These are phyloP conservation scores for Cerastis rubricosa DNA, from an alignment of 2,888 invertebrate species.

Conservation along the genomic window DNA sequence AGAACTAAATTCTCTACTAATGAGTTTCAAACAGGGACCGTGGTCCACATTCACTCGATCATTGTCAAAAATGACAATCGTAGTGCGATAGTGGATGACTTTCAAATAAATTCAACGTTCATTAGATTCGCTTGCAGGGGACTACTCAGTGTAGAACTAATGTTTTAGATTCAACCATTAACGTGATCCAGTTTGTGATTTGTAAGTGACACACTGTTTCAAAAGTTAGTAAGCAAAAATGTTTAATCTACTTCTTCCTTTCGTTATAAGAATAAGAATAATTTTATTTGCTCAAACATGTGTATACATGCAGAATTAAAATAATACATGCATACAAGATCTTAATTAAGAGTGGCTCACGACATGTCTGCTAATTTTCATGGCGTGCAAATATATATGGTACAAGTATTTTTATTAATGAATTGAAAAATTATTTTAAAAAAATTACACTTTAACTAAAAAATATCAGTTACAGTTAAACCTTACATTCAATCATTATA, in stretches of 20 bases:
- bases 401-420: too few relatives aligned
- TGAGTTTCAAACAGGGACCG: constrained; percentile 57
- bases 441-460: too few relatives aligned
- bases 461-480: too few relatives aligned
- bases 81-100: constrained; percentile 76
- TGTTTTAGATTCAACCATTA: constrained; percentile 77
- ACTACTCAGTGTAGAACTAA: constrained; percentile 73
- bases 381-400: too few relatives aligned
- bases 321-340: too few relatives aligned
- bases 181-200: constrained; percentile 64
- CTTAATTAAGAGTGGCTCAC: too few relatives aligned
- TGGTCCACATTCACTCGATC: constrained; percentile 58
- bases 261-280: too few relatives aligned
- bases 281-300: too few relatives aligned
- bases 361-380: too few relatives aligned
- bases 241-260: background rate
- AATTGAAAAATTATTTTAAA: too few relatives aligned
- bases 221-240: background rate
- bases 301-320: too few relatives aligned
- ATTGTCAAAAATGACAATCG: constrained; percentile 67
- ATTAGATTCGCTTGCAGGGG: constrained; percentile 73
- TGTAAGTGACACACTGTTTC: constrained; percentile 47
- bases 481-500: too few relatives aligned
- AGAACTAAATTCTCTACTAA: constrained; percentile 44
- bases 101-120: constrained; percentile 77